Percentiles rank a stretch among this genome's conserved stretches.
phyloP scores from a whole-genome alignment of 2,888 invertebrate species.

The Dasysyrphus albostriatus region DNA sequence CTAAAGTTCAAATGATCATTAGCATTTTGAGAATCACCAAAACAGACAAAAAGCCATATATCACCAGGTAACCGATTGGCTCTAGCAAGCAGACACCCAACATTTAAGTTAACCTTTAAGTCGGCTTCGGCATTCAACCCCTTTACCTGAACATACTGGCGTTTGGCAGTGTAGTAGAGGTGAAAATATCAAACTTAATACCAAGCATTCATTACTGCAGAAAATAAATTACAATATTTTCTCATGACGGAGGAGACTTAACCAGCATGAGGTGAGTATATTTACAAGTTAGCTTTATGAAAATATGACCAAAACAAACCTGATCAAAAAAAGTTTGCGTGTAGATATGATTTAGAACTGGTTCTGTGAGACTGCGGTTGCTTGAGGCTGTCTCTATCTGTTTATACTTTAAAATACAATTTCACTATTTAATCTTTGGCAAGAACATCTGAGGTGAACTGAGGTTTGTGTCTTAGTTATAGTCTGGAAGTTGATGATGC shows the following conservation, averaged over 20 bases:
- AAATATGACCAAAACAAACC: conserved; percentile 6
- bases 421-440: conserved; percentile 28
- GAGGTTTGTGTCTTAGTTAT: conserved; percentile 19
- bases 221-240: conserved; percentile 60
- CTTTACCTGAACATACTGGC: conserved; percentile 19
- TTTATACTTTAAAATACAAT: conserved; percentile 21
- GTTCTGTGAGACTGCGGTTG: conserved; percentile 36
- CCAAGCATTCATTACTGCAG: conserved; percentile 24
- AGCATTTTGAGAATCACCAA: conserved; percentile 28
- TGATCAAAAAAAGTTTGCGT: conserved; percentile 21
- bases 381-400: background rate
- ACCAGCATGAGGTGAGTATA: background rate
- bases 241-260: conserved; percentile 12
- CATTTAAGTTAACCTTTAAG: conserved; percentile 59
- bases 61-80: conserved; percentile 17
- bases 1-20: conserved; percentile 64
- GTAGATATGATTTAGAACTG: conserved; percentile 51
- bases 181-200: conserved; percentile 53
- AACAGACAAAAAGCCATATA: conserved; percentile 37
- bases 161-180: conserved; percentile 23
- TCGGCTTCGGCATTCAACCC: conserved; percentile 20
- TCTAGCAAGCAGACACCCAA: conserved; percentile 26
- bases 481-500: background rate
- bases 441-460: conserved; percentile 17
- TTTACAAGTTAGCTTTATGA: background rate